phyloP scores from a whole-genome alignment of 2,797 vertebrate species.

The Paguma larvata region DNA sequence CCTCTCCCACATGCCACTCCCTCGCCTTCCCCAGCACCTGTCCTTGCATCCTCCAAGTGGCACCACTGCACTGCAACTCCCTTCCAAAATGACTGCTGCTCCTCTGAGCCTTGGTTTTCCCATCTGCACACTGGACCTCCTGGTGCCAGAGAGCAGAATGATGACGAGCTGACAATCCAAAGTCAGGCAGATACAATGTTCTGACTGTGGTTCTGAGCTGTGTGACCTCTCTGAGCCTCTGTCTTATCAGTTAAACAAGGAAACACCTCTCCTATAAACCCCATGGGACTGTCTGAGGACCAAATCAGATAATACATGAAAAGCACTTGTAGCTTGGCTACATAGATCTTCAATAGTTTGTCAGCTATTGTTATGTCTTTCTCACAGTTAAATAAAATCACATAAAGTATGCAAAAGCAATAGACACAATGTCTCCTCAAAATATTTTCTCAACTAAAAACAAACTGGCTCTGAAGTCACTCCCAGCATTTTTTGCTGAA shows the following conservation, averaged over 20 bases:
- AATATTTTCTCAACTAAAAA: conserved; percentile 44
- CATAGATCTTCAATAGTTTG: not conserved
- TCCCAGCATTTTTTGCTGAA: not conserved
- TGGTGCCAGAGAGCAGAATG: not conserved
- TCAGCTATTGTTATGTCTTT: conserved; percentile 25
- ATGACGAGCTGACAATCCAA: not conserved
- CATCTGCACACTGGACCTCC: not conserved
- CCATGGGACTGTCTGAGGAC: not conserved
- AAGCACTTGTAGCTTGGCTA: conserved; percentile 17
- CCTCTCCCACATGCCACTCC: not conserved
- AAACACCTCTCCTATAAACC: not conserved
- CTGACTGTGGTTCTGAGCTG: not conserved
- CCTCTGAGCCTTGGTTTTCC: not conserved
- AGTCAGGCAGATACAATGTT: not conserved
- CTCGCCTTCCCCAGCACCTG: not conserved
- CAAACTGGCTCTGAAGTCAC: not conserved
- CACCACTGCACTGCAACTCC: not conserved
- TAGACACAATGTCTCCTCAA: conserved; percentile 11
- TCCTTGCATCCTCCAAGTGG: not conserved
- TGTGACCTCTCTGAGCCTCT: not conserved
- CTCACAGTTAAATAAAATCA: conserved; percentile 58
- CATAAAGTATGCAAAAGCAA: not conserved
- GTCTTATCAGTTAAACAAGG: not conserved
- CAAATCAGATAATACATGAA: not conserved
- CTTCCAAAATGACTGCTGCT: not conserved